Percentiles rank a stretch among this genome's conserved stretches.
Conservation (phyloP, 2,113 vertebrate species). For the Spizaetus ornatus region DNA sequence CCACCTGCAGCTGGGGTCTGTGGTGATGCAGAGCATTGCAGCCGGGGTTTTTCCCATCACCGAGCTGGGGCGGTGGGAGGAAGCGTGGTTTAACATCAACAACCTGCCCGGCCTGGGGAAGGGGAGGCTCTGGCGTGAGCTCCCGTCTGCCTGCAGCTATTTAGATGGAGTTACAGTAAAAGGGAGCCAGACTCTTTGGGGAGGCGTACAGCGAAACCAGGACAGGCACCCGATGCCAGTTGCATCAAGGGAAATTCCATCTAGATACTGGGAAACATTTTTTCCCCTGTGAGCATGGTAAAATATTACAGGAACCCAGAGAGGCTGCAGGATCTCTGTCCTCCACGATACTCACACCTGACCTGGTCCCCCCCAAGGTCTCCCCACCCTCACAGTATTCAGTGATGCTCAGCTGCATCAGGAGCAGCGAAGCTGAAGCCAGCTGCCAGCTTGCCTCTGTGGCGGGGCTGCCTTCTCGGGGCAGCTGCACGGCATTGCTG, state of each 20-base stretch:
- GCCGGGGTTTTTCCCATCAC: neutral
- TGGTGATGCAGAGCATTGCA: neutral
- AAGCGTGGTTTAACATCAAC: neutral
- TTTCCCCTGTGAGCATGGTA: neutral
- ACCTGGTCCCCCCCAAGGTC: neutral
- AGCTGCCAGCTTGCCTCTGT: neutral
- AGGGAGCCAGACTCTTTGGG: neutral
- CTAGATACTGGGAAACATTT: neutral
- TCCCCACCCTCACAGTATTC: neutral
- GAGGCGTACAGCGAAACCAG: neutral
- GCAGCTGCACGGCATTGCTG: neutral
- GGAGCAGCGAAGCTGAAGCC: neutral
- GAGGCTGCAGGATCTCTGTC: neutral
- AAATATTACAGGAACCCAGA: neutral
- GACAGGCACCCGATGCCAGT: neutral
- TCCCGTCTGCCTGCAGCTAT: neutral
- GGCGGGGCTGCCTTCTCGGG: neutral
- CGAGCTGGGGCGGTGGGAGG: neutral
- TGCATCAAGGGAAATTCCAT: slow-evolving; percentile 6
- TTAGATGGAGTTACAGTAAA: neutral
- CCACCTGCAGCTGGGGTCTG: neutral
- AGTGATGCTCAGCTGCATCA: neutral
- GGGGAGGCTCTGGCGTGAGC: neutral
- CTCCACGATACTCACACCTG: neutral
- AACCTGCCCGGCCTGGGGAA: neutral